Evolutionary conservation across 2,113 vertebrate genomes (phyloP), one percentile per base, ranked within the genome.

Genomic region (Neolamprologus ventralis): DNA sequence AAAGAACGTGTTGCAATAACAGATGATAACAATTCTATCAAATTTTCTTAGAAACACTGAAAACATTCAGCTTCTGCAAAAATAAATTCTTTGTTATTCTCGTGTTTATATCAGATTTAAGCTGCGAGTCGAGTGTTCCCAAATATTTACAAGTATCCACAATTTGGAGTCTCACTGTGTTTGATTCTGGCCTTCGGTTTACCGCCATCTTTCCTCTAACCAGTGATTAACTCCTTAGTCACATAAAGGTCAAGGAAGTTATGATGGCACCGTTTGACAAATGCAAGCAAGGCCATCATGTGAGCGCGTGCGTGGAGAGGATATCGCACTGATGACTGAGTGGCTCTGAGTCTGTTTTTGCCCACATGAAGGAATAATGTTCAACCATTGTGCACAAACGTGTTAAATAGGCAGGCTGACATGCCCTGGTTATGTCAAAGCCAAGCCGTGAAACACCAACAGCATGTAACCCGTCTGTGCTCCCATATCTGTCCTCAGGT

Each of bases 401-500:
- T 1, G 42, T 75, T 47, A 75, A 47, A 19, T 5, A 10, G 40
- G 40, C 21, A 73, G 68, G 4, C 40, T 16, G 40, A 73, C 40
- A 28, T 28, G 13, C 2, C 0, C 37, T 9, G 12, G 7, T 26
- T 21, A 40, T n/a, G 33, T 63, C 33, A 37, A 35, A n/a, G 17
- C 19, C 6, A 13, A 68, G 19, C 7, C 2, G 2, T 26, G n/a
- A 71, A 42, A 45, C 37, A 3, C 21, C 65, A 4, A 14, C 40
- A 5, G 23, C 71, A 31, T 31, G 42, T 79, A n/a, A 51, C 23
- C 16, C 8, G 0, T 31, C 16, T 78, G 9, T 78, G 17, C 42
- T 45, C 1, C 12, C 45, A 19, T 60, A 26, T 1, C 0, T 47
- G 7, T 28, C 23, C 49, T 65, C 92, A 98, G 98, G 99, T 99